Percentiles rank a stretch among this genome's conserved stretches.
phyloP scores from a whole-genome alignment of 2,888 invertebrate species.

The Pomacea canaliculata region DNA sequence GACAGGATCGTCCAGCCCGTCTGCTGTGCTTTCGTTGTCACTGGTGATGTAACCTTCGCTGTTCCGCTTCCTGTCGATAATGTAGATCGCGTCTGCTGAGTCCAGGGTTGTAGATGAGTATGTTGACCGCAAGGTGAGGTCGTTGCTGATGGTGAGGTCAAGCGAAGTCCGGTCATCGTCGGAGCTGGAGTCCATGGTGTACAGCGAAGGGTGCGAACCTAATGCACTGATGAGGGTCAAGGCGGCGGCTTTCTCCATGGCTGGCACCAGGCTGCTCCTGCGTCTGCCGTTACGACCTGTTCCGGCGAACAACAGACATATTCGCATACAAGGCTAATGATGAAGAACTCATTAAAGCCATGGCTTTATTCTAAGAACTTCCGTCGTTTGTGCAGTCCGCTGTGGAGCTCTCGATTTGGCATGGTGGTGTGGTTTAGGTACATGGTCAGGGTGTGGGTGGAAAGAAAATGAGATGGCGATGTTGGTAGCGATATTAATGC shows the following conservation, averaged over 20 bases:
- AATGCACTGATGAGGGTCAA: conserved; percentile 48
- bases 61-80: conserved; percentile 18
- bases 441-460: no score
- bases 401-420: no score
- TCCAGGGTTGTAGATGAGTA: conserved; percentile 26
- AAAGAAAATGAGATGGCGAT: no score
- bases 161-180: conserved; percentile 33
- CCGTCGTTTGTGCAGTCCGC: no score
- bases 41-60: conserved; percentile 15
- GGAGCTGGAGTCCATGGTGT: conserved; percentile 42
- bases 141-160: conserved; percentile 19
- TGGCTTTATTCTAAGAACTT: no score
- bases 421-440: no score
- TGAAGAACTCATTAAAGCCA: no score
- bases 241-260: conserved; percentile 54
- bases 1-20: conserved; percentile 28
- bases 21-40: conserved; percentile 16
- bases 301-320: no score
- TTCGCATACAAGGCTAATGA: no score
- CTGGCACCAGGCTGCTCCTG: conserved; percentile 52
- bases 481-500: no score
- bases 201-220: conserved; percentile 45
- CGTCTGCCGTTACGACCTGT: conserved; percentile 40
- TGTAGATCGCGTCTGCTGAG: conserved; percentile 19
- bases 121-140: conserved; percentile 20